Conservation (phyloP, 2,797 vertebrate species). For the Delichon dasypus region DNA sequence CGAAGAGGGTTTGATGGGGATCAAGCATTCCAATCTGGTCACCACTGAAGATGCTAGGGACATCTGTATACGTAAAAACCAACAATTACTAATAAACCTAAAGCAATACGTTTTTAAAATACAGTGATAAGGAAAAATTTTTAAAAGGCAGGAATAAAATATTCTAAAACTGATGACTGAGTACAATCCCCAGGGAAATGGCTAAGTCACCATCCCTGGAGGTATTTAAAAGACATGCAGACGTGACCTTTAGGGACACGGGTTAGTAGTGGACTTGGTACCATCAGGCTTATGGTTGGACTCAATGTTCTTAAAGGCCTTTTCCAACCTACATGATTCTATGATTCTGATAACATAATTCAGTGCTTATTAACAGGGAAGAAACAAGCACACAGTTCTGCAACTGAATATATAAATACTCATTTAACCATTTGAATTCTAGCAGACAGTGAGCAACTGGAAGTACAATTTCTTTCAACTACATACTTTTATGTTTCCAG, state of each 20-base stretch:
- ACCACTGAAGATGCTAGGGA: constrained; percentile 98
- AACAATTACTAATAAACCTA: not conserved
- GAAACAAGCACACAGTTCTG: not conserved
- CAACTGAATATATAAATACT: not conserved
- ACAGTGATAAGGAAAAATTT: not conserved
- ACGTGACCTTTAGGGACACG: not conserved
- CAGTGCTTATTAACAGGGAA: not conserved
- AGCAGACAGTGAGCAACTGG: not conserved
- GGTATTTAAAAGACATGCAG: not conserved
- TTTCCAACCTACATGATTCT: not conserved
- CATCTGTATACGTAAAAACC: constrained; percentile 80
- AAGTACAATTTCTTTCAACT: not conserved
- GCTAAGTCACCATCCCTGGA: not conserved
- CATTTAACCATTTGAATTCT: not conserved
- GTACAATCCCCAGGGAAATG: not conserved
- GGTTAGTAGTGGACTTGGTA: not conserved
- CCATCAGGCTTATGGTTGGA: not conserved
- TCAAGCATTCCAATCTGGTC: constrained; percentile 98
- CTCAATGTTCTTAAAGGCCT: not conserved
- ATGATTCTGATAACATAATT: not conserved
- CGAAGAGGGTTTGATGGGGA: constrained; percentile 96
- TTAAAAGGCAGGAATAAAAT: not conserved
- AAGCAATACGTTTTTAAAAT: not conserved
- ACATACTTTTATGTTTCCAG: not conserved
- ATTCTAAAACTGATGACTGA: not conserved